Evolutionary conservation across 1,140 invertebrate genomes (phyloP), one percentile per base, ranked within the genome.

Genomic region (Lamellibrachia luymesi): DNA sequence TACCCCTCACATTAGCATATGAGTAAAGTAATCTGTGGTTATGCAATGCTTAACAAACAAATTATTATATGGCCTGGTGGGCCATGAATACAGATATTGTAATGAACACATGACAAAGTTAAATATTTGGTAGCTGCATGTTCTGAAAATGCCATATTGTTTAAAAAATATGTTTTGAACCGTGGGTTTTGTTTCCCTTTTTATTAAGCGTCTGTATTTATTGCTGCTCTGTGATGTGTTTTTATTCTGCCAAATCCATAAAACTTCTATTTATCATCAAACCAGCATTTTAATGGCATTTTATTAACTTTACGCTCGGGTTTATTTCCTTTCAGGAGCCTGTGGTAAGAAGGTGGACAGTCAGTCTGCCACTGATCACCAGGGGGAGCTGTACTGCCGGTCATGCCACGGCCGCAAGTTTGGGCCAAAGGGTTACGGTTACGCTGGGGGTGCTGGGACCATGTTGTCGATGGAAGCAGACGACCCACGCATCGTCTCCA

Each of bases 391-490:
- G 95, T 99, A 98, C 97, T 99, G 99, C 97, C 97, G 98, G 95
- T 97, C 98, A 93, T 99, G 99, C 96, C 99, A 99, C 96, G 98
- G 97, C 91, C 97, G 98, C 94, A 98, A 98, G 95, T 99, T 98
- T 96, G 99, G 99, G 91, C 98, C 98, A 22, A 98, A 98, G 96
- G 98, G 98, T 93, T 98, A 98, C 94, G 98, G 99, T 95, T 99
- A 99, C 96, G 99, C 99, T 95, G 98, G 98, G 4, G 92, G 92
- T 13, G 92, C 92, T 4, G 92, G 92, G 25, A 93, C 52, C 52
- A 89, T 52, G 38, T 56, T 93, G 27, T 93, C 92, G 10, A 93
- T 93, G 92, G 92, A 93, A 38, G 25, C 92, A 27, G 92, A 49
- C 89, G 52, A 27, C 27, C 50, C 27, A 50, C 10, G 50, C 49